Conservation (phyloP, 2,797 vertebrate species). For the Vultur gryphus region DNA sequence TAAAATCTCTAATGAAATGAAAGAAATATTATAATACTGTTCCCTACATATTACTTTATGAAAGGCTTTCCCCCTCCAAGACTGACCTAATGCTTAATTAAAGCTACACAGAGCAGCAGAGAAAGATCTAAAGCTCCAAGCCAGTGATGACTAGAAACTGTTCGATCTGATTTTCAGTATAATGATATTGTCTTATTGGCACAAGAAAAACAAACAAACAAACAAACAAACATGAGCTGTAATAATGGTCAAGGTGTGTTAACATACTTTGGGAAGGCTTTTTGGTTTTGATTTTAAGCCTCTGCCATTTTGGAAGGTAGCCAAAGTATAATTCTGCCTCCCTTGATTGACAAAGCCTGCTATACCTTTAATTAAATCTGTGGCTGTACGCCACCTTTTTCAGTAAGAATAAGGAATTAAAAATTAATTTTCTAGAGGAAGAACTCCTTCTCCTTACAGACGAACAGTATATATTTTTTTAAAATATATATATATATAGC, state of each 20-base stretch:
- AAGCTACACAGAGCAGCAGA: conserved; percentile 37
- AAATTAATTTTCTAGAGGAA: conserved; percentile 20
- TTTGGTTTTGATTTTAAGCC: conserved; percentile 38
- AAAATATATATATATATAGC: not conserved
- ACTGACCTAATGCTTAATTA: conserved; percentile 58
- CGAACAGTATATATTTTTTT: not conserved
- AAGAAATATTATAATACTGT: not conserved
- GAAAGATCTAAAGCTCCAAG: not conserved
- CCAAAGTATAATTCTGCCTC: conserved; percentile 35
- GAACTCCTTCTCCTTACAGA: not conserved
- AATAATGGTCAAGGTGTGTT: conserved; percentile 45
- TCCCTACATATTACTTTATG: conserved; percentile 26
- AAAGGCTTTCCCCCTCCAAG: conserved; percentile 21
- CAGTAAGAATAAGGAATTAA: conserved; percentile 18
- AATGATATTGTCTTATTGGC: conserved; percentile 33
- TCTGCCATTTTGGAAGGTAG: conserved; percentile 60
- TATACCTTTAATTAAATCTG: conserved; percentile 60
- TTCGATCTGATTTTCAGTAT: conserved; percentile 52
- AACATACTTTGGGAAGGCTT: conserved; percentile 2
- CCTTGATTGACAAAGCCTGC: conserved; percentile 50
- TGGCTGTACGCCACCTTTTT: not conserved
- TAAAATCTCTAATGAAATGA: not conserved
- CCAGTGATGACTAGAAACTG: conserved; percentile 16
- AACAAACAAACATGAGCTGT: not conserved
- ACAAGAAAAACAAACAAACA: not conserved